Evolutionary conservation across 2,113 vertebrate genomes (phyloP).

Genomic region (Cinclus cinclus): DNA sequence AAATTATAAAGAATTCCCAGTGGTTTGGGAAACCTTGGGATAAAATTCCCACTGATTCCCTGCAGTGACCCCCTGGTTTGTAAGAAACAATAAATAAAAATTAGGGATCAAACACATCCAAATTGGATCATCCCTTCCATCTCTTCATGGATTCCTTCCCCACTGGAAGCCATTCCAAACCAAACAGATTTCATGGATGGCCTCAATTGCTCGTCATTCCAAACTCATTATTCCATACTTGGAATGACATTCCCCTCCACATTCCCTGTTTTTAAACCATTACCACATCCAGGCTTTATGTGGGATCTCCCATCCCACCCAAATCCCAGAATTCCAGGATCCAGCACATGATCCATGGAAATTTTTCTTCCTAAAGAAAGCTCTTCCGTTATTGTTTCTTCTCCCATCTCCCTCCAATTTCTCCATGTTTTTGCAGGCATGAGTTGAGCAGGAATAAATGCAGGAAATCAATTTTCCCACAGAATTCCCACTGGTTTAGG

Average conservation of each 20-base stretch:
- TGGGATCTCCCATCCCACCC: not conserved
- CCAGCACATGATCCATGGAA: not conserved
- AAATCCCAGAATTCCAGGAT: not conserved
- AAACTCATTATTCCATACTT: not conserved
- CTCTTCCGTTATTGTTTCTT: accelerated
- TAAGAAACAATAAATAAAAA: not conserved
- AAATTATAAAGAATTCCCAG: not conserved
- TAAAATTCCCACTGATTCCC: not conserved
- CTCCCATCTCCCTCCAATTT: not conserved
- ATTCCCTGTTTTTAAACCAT: not conserved
- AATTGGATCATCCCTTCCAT: not conserved
- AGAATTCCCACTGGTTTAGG: not conserved
- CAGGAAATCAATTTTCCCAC: not conserved
- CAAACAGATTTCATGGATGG: not conserved
- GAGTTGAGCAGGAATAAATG: not conserved
- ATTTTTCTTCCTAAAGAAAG: not conserved
- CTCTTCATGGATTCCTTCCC: not conserved
- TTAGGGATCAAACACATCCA: not conserved
- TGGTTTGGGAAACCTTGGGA: not conserved
- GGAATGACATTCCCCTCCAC: not conserved
- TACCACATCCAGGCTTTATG: not conserved
- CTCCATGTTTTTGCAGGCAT: not conserved
- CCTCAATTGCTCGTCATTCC: not conserved
- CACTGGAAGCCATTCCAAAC: not conserved
- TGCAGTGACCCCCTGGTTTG: not conserved